Percentiles rank a stretch among this genome's conserved stretches.
These are phyloP conservation scores for Hydriomena furcata DNA, from an alignment of 2,888 invertebrate genomes.

Conservation along the genomic window DNA sequence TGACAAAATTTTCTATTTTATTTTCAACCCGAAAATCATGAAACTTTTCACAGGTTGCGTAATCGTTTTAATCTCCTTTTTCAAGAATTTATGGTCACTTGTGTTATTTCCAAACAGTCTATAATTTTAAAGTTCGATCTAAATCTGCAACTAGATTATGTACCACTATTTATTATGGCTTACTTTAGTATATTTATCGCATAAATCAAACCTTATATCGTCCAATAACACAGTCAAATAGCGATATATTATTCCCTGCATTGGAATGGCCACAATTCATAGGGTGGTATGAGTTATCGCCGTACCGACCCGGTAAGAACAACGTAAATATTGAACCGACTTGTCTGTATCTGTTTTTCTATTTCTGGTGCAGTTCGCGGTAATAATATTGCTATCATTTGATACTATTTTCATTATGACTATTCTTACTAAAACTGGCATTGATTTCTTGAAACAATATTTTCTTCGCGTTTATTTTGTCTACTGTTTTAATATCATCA, in stretches of 20 bases:
- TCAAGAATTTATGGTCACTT: too few species aligned
- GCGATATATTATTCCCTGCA: constrained; percentile 26
- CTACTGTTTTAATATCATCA: not conserved
- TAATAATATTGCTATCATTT: constrained; percentile 12
- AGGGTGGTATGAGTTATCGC: constrained; percentile 33
- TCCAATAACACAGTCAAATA: constrained; percentile 23
- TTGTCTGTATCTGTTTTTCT: constrained; percentile 16
- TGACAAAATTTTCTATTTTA: too few species aligned
- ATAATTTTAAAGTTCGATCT: not conserved
- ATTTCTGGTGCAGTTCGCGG: constrained; percentile 10
- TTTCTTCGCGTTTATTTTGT: not conserved
- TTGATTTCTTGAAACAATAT: not conserved
- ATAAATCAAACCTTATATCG: constrained; percentile 24
- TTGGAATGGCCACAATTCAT: constrained; percentile 25
- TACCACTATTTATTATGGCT: constrained; percentile 35
- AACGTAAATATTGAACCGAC: constrained; percentile 33
- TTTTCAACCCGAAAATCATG: too few species aligned
- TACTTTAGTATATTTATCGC: constrained; percentile 29
- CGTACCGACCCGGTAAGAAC: constrained; percentile 27
- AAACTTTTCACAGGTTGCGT: too few species aligned
- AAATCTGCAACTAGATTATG: constrained; percentile 16
- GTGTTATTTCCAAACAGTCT: not conserved
- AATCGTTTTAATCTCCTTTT: too few species aligned
- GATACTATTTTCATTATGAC: not conserved
- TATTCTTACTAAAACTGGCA: not conserved